These are phyloP conservation scores for Asarcornis scutulata DNA, from an alignment of 2,113 vertebrate species.

Conservation along the genomic window DNA sequence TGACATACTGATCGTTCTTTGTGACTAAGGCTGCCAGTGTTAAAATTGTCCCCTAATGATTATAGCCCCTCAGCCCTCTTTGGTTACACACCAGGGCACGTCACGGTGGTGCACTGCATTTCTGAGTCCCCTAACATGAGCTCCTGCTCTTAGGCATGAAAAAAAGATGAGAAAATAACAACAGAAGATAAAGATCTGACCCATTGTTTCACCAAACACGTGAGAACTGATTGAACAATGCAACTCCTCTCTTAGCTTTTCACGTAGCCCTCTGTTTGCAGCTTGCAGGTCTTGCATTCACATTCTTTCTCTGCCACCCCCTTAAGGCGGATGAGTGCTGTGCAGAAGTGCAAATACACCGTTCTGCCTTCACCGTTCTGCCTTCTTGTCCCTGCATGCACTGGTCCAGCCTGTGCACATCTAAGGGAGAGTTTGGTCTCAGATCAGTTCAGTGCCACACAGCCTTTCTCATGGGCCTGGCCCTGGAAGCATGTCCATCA, in stretches of 20 bases:
- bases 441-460: fast-evolving
- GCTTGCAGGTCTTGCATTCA: fast-evolving
- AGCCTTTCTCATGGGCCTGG: not conserved
- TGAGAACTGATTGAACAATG: not conserved
- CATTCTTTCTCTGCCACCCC: not conserved
- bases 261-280: not conserved
- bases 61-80: not conserved
- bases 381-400: not conserved
- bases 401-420: not conserved
- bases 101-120: not conserved
- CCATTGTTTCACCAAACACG: not conserved
- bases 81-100: not conserved
- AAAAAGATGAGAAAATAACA: not conserved
- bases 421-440: not conserved
- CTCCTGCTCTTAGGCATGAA: not conserved
- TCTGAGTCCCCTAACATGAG: fast-evolving
- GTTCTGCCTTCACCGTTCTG: not conserved
- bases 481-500: fast-evolving
- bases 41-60: too few species aligned
- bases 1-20: not conserved
- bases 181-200: not conserved
- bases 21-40: not conserved
- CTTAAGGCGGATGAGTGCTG: too few species aligned
- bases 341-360: fast-evolving
- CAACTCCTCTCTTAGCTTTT: not conserved